phyloP scores from a whole-genome alignment of 2,888 invertebrate genomes.

The Drosophila yooni region DNA sequence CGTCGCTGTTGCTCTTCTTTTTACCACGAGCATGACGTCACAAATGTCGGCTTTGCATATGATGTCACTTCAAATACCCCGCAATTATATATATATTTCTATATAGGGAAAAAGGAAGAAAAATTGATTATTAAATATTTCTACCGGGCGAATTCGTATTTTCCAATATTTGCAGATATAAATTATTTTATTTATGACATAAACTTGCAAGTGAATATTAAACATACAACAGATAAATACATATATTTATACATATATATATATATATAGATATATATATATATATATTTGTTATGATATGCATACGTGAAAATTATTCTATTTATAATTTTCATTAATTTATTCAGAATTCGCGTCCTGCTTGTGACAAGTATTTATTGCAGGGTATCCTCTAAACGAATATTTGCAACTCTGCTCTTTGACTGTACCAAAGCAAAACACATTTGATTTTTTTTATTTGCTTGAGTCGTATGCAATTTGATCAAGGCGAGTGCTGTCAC shows the following conservation, averaged over 20 bases:
- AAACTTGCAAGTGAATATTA: not conserved
- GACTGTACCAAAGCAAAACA: constrained; percentile 44
- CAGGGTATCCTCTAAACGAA: constrained; percentile 18
- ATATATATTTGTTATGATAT: not conserved
- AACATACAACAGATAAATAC: not conserved
- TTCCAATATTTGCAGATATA: not conserved
- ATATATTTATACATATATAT: not conserved
- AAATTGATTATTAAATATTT: not conserved
- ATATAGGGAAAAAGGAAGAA: not conserved
- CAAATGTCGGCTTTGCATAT: constrained; percentile 8
- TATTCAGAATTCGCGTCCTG: not conserved
- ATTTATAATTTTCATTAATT: not conserved
- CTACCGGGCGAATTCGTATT: not conserved
- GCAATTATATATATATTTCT: not conserved
- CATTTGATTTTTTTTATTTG: constrained; percentile 13
- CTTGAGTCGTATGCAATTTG: constrained; percentile 37
- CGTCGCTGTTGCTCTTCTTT: constrained; percentile 4
- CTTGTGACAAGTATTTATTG: not conserved
- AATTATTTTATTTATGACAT: not conserved
- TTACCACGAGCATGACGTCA: constrained; percentile 48
- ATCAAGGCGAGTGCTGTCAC: constrained; percentile 32
- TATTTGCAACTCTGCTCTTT: not conserved
- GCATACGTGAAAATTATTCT: not conserved
- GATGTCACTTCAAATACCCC: constrained; percentile 6
- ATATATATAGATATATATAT: too few relatives aligned